Conservation (phyloP, 2,888 invertebrate genomes). For the Steinernema carpocapsae region DNA sequence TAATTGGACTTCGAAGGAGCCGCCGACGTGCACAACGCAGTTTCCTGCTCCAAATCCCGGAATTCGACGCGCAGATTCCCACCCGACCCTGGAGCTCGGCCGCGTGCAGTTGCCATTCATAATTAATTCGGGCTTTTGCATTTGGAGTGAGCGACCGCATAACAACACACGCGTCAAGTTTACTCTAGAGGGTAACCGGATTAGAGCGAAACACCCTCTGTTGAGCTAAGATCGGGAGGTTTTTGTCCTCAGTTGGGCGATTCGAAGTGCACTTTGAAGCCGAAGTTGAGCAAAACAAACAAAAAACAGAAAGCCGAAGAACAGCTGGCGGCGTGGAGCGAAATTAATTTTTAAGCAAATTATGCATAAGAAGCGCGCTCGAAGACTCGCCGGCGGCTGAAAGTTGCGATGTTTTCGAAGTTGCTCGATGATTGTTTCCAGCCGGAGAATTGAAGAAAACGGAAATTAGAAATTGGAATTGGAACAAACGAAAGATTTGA, state of each 20-base stretch:
- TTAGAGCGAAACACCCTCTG: background rate
- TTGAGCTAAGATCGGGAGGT: too few relatives aligned
- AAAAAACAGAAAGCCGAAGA: too few relatives aligned
- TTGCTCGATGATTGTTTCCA: too few relatives aligned
- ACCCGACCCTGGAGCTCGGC: background rate
- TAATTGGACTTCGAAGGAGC: background rate
- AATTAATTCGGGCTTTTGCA: slow-evolving; percentile 22
- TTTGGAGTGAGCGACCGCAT: background rate
- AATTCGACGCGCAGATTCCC: background rate
- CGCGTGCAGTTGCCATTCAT: slow-evolving; percentile 1
- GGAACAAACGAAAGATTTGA: too few relatives aligned
- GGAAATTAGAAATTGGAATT: too few relatives aligned
- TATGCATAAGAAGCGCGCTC: too few relatives aligned
- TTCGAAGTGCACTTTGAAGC: background rate
- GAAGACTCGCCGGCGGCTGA: too few relatives aligned
- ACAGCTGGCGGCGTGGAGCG: too few relatives aligned
- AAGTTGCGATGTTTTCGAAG: too few relatives aligned
- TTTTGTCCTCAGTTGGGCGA: background rate
- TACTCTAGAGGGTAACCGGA: background rate
- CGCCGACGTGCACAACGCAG: background rate
- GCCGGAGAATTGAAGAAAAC: too few relatives aligned
- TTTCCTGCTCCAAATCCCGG: background rate
- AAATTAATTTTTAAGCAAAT: too few relatives aligned
- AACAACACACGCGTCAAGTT: background rate
- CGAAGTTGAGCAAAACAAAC: too few relatives aligned